Evolutionary conservation across 2,888 invertebrate genomes (phyloP).

Genomic region (Nomada ruficornis): DNA sequence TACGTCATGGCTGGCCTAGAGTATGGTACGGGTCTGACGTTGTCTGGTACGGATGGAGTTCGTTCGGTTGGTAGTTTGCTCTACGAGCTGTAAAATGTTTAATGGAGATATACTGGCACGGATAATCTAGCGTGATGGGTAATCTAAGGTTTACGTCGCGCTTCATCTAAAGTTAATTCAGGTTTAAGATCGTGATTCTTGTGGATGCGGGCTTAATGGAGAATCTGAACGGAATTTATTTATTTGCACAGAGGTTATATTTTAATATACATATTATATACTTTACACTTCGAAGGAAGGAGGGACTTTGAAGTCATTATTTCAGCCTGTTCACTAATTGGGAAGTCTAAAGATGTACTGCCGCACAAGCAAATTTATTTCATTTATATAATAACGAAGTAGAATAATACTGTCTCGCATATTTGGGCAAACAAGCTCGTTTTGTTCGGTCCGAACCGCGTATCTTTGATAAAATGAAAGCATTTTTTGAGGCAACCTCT

Average conservation of each 20-base stretch:
- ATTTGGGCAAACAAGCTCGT: not conserved
- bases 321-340: slow-evolving; percentile 1
- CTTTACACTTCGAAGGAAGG: too few species aligned
- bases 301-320: not conserved
- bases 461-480: not conserved
- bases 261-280: too few species aligned
- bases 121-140: slow-evolving; percentile 9
- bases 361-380: not conserved
- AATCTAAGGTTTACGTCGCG: not conserved
- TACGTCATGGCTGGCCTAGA: not conserved
- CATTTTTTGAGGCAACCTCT: not conserved
- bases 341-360: not conserved
- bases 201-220: not conserved
- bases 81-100: slow-evolving; percentile 17
- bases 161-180: not conserved
- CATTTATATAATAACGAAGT: not conserved
- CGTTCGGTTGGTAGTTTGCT: not conserved
- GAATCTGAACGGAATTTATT: not conserved
- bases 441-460: not conserved
- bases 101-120: not conserved
- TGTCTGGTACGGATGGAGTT: not conserved
- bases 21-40: not conserved
- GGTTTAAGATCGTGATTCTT: not conserved
- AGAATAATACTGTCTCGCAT: not conserved
- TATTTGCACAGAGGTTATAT: too few species aligned